Conservation (phyloP, 2,888 invertebrate species). For the Epinotia brunnichana region DNA sequence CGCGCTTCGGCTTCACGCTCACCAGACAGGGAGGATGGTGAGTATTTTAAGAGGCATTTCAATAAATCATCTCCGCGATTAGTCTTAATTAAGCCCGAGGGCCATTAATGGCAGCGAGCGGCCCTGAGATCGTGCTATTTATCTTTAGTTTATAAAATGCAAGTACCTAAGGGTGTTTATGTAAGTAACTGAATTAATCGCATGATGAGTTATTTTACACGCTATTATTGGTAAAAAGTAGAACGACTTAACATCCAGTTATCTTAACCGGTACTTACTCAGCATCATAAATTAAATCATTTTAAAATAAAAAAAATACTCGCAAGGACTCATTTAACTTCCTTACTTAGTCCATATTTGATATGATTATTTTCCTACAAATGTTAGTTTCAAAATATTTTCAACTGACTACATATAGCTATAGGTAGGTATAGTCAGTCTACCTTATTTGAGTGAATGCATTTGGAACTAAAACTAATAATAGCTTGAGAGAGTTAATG, state of each 20-base stretch:
- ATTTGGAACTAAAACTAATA: background rate
- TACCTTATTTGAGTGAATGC: background rate
- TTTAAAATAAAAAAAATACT: background rate
- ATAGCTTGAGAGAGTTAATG: background rate
- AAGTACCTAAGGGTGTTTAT: too few species aligned
- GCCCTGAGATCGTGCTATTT: background rate
- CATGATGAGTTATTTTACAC: background rate
- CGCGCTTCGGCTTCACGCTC: conserved; percentile 97
- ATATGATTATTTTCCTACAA: background rate
- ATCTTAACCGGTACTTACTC: too few species aligned
- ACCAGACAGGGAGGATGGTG: conserved; percentile 97
- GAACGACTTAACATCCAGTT: too few species aligned
- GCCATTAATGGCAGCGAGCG: background rate
- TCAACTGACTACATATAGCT: too few species aligned
- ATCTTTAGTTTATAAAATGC: too few species aligned
- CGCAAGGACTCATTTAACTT: background rate
- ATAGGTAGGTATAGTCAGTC: too few species aligned
- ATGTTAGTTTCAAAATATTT: background rate
- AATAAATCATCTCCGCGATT: background rate
- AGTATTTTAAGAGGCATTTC: conserved; percentile 73
- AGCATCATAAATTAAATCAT: too few species aligned
- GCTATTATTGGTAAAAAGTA: background rate
- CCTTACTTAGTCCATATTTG: background rate
- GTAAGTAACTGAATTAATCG: background rate
- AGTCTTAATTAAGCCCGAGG: background rate